These are phyloP conservation scores for Netelia virgata DNA, from an alignment of 2,888 invertebrate species.

Conservation along the genomic window DNA sequence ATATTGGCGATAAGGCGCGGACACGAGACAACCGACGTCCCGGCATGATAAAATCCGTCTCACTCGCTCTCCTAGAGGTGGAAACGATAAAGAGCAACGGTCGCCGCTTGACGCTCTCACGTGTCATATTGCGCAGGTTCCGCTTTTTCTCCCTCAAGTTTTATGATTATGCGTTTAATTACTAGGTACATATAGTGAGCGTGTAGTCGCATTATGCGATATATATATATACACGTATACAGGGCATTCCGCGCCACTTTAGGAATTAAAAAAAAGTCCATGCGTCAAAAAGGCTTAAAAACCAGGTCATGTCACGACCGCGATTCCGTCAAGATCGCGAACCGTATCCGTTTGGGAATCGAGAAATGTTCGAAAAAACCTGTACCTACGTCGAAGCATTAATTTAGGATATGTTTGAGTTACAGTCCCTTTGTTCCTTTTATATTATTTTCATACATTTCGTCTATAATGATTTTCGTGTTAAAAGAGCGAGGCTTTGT, in stretches of 20 bases:
- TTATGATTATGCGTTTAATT: conserved; percentile 61
- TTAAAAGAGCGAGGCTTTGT: too few relatives aligned
- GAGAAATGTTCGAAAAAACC: neutral
- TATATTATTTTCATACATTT: too few relatives aligned
- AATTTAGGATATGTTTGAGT: too few relatives aligned
- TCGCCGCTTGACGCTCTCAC: conserved; percentile 47
- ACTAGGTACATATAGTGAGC: conserved; percentile 58
- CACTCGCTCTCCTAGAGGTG: conserved; percentile 18
- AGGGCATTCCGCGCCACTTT: neutral
- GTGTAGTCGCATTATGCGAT: neutral
- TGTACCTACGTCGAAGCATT: too few relatives aligned
- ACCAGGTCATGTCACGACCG: neutral
- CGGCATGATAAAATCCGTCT: conserved; percentile 40
- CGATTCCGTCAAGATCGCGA: neutral
- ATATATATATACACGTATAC: neutral
- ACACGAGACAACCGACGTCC: conserved; percentile 27
- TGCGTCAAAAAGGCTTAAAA: neutral
- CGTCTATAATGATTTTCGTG: too few relatives aligned
- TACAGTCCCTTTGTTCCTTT: too few relatives aligned
- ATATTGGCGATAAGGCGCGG: conserved; percentile 48
- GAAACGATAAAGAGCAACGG: conserved; percentile 62
- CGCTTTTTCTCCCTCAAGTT: conserved; percentile 14
- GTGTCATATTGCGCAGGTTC: conserved; percentile 30
- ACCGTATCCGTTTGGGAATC: neutral
- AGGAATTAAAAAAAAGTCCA: neutral